Evolutionary conservation across 2,113 vertebrate species (phyloP).

Genomic region (Megalops atlanticus): DNA sequence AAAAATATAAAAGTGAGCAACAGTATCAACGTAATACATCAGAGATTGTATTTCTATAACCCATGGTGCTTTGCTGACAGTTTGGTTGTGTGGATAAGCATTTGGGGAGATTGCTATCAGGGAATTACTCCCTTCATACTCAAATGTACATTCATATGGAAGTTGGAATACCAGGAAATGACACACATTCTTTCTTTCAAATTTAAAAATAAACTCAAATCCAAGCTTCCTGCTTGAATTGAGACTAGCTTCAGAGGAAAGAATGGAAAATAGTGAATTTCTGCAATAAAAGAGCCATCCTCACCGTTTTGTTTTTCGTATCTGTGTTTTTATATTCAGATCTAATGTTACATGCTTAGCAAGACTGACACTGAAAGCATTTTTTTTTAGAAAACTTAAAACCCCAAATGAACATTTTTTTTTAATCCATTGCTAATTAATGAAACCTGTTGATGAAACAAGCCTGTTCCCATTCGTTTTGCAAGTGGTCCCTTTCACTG

Average conservation of each 20-base stretch:
- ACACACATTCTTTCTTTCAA: slow-evolving; percentile 55
- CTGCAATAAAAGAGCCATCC: not conserved
- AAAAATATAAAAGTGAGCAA: not conserved
- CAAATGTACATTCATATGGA: slow-evolving; percentile 49
- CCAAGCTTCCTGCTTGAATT: slow-evolving; percentile 27
- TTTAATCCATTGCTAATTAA: no score
- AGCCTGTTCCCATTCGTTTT: not conserved
- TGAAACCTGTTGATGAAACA: not conserved
- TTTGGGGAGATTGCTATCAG: slow-evolving; percentile 10
- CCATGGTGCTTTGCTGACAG: slow-evolving; percentile 8
- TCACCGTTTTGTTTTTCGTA: not conserved
- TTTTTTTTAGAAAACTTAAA: not conserved
- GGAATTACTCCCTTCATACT: slow-evolving; percentile 35
- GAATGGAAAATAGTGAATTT: not conserved
- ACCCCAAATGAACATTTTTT: no score
- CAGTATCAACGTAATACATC: not conserved
- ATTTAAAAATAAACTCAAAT: slow-evolving; percentile 63
- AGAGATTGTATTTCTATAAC: not conserved
- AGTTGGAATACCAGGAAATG: slow-evolving; percentile 67
- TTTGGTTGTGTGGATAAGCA: not conserved
- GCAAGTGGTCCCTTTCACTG: no score
- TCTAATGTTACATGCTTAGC: not conserved
- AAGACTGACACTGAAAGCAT: not conserved
- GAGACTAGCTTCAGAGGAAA: slow-evolving; percentile 37
- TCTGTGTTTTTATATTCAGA: not conserved